Conservation (phyloP, 2,888 invertebrate genomes). For the Polymixis lichenea region DNA sequence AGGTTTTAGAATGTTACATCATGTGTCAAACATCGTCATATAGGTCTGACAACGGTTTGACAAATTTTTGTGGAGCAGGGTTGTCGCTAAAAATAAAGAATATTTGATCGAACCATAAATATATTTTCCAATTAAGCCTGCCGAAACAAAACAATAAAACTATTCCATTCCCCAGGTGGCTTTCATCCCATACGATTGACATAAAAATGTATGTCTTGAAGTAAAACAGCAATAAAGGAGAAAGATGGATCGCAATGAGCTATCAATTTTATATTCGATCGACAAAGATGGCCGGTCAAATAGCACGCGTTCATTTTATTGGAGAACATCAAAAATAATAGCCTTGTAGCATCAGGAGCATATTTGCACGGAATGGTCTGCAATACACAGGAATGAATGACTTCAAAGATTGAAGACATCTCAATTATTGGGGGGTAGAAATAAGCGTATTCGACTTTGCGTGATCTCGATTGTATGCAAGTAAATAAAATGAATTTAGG, state of each 20-base stretch:
- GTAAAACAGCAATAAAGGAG: constrained; percentile 48
- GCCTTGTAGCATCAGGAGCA: neutral
- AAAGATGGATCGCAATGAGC: constrained; percentile 48
- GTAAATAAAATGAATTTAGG: neutral
- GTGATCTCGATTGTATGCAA: neutral
- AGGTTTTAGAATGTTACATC: neutral
- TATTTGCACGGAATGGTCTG: constrained; percentile 13
- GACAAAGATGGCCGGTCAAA: constrained; percentile 47
- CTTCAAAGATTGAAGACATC: constrained; percentile 1
- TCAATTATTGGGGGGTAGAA: neutral
- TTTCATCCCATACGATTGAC: constrained; percentile 18
- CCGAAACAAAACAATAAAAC: constrained; percentile 35
- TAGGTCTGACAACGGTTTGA: neutral
- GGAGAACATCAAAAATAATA: constrained; percentile 45
- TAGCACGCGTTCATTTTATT: constrained; percentile 48
- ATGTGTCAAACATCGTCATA: neutral
- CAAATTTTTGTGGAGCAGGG: neutral
- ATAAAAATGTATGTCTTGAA: constrained; percentile 45
- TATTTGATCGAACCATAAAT: neutral
- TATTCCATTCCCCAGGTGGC: constrained; percentile 36
- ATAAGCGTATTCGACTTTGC: neutral
- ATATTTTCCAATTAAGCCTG: constrained; percentile 23
- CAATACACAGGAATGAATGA: constrained; percentile 23
- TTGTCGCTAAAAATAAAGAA: neutral
- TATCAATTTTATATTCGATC: constrained; percentile 53